These are phyloP conservation scores for Semotilus atromaculatus DNA, from an alignment of 2,797 vertebrate species.

Conservation along the genomic window DNA sequence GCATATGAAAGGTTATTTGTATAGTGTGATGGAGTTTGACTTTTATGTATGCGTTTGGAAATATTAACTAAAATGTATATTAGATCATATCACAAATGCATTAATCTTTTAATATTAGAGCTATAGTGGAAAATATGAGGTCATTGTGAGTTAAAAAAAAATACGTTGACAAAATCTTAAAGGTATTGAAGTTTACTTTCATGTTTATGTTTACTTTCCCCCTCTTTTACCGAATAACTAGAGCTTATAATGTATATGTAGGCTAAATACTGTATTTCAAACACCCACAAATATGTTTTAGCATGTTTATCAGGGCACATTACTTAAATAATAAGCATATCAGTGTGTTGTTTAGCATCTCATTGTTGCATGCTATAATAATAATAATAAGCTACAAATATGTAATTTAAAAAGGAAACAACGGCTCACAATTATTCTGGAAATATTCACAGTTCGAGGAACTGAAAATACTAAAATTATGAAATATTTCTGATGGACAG, in stretches of 20 bases:
- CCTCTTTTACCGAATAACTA: background rate
- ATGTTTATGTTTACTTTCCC: too few relatives aligned
- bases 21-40: background rate
- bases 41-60: background rate
- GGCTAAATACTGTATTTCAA: background rate
- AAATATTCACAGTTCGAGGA: background rate
- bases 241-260: background rate
- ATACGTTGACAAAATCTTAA: background rate
- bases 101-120: background rate
- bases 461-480: background rate
- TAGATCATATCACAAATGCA: background rate
- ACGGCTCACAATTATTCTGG: background rate
- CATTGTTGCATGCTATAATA: background rate
- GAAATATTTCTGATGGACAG: background rate
- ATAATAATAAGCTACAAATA: background rate
- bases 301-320: background rate
- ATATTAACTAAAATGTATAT: background rate
- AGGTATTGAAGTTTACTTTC: too few relatives aligned
- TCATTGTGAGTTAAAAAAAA: background rate
- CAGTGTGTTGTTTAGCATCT: background rate
- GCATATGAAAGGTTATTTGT: conserved; percentile 3
- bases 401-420: background rate
- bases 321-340: background rate
- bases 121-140: background rate
- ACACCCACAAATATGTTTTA: background rate